phyloP scores from a whole-genome alignment of 2,888 invertebrate genomes.

The Acanthosepion pharaonis region DNA sequence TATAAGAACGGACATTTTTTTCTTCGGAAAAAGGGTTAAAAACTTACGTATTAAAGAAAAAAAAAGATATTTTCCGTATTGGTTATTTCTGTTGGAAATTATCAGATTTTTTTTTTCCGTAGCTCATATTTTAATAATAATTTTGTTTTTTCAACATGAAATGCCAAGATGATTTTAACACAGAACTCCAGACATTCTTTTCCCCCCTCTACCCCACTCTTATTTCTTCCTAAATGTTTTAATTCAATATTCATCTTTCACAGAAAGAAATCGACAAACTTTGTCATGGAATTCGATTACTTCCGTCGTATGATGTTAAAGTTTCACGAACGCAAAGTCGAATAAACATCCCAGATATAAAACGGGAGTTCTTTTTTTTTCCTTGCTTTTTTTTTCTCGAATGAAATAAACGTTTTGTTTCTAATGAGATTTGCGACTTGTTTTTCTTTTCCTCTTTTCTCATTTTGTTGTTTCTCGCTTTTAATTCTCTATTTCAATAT shows the following conservation, averaged over 20 bases:
- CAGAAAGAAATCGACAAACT: background rate
- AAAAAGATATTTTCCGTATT: no score
- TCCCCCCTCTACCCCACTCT: background rate
- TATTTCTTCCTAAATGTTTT: background rate
- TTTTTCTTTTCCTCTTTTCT: background rate
- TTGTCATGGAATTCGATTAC: background rate
- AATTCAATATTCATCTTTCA: background rate
- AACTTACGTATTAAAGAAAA: no score
- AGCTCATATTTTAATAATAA: background rate
- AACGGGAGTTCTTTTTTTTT: background rate
- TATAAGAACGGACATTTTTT: no score
- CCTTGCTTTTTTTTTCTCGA: background rate
- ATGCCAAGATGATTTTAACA: background rate
- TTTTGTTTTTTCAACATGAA: background rate
- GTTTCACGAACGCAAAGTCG: background rate
- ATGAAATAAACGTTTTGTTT: background rate
- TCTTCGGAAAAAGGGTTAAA: no score
- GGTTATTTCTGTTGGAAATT: no score
- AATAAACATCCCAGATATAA: conserved; percentile 1
- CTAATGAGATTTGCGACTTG: background rate
- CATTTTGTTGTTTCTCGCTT: no score
- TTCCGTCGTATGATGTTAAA: conserved; percentile 20
- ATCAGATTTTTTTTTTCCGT: background rate
- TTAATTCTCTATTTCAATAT: no score
- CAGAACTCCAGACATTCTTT: background rate